A percentile compares a stretch with the other conserved stretches of the same genome.
Evolutionary conservation across 2,888 invertebrate species (phyloP).

Genomic region (Antitype chi): DNA sequence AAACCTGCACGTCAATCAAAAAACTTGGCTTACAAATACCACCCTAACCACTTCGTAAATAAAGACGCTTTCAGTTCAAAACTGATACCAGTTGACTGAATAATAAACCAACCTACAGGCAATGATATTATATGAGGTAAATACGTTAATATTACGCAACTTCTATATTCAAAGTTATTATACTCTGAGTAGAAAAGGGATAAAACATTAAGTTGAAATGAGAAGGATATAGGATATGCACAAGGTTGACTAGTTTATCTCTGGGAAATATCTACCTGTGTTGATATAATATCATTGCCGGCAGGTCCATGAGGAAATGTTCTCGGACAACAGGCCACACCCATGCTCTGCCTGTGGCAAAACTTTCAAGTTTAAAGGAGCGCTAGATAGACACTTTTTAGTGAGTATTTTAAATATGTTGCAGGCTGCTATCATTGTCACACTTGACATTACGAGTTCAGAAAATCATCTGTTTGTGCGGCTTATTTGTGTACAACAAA

Average conservation of each 20-base stretch:
- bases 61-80: not conserved
- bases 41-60: not conserved
- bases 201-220: not conserved
- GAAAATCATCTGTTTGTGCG: not conserved
- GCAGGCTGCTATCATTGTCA: not conserved
- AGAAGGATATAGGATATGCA: not conserved
- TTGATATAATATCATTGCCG: constrained; percentile 63
- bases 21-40: not conserved
- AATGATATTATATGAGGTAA: constrained; percentile 45
- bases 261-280: constrained; percentile 11
- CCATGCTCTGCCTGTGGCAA: constrained; percentile 78
- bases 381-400: constrained; percentile 78
- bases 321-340: constrained; percentile 66
- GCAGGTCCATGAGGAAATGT: constrained; percentile 79
- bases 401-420: constrained; percentile 61
- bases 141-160: constrained; percentile 2
- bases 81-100: not conserved
- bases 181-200: not conserved
- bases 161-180: not conserved
- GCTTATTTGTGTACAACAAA: not conserved
- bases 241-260: not conserved
- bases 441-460: not conserved
- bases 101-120: constrained; percentile 4
- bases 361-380: constrained; percentile 81
- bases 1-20: not conserved